A percentile compares a stretch with the other conserved stretches of the same genome.
Evolutionary conservation across 2,888 invertebrate species (phyloP).

Genomic region (Scaptomyza tumidula): DNA sequence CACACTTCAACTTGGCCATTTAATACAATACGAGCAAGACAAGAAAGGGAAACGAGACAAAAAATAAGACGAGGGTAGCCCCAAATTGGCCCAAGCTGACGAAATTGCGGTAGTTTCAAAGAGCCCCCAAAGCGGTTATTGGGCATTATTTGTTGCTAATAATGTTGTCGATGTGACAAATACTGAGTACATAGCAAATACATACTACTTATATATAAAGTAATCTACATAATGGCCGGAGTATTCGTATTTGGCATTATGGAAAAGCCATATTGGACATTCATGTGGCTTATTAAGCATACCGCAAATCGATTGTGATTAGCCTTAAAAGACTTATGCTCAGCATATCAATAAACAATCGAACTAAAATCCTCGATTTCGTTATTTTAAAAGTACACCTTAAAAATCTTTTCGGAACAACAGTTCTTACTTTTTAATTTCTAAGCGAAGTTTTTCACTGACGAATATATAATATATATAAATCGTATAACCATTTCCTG

Average conservation of each 20-base stretch:
- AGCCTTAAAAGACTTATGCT: neutral
- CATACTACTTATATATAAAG: constrained; percentile 5
- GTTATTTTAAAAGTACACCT: neutral
- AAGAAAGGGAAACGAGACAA: constrained; percentile 9
- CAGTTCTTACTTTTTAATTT: no score
- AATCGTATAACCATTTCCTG: no score
- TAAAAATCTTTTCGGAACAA: neutral
- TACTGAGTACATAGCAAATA: constrained; percentile 30
- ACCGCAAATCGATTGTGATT: constrained; percentile 5
- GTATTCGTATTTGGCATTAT: neutral
- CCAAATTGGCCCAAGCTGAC: constrained; percentile 68
- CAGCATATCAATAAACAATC: no score
- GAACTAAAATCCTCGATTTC: no score
- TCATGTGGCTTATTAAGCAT: neutral
- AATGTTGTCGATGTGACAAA: constrained; percentile 75
- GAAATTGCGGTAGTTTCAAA: constrained; percentile 56
- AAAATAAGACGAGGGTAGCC: constrained; percentile 62
- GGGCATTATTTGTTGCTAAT: constrained; percentile 76
- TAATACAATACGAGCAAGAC: constrained; percentile 23
- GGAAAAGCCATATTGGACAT: neutral
- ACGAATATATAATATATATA: no score
- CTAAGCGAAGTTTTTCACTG: no score
- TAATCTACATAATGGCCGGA: constrained; percentile 53
- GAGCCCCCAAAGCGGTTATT: constrained; percentile 54
- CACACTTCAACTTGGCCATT: constrained; percentile 58